These are phyloP conservation scores for Apantesis nais DNA, from an alignment of 2,888 invertebrate species.

Conservation along the genomic window DNA sequence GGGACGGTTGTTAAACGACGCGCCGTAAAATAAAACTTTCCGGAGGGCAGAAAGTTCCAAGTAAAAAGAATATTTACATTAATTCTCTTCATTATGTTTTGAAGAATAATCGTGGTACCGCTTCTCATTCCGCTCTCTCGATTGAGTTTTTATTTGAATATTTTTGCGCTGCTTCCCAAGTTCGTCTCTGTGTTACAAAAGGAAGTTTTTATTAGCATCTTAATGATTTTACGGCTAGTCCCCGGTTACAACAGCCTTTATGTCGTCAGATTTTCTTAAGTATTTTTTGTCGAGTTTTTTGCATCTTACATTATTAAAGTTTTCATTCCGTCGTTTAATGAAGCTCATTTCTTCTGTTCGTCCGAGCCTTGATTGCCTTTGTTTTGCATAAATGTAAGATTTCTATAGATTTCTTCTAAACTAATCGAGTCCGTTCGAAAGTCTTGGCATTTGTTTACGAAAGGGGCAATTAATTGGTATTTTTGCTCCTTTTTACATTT, in stretches of 20 bases:
- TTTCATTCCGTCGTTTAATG: conserved; percentile 85
- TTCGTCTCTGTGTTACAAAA: conserved; percentile 83
- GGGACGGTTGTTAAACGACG: conserved; percentile 84
- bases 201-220: conserved; percentile 87
- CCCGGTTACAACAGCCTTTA: conserved; percentile 86
- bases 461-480: conserved; percentile 74
- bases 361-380: conserved; percentile 84
- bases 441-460: conserved; percentile 74
- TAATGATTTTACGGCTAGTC: conserved; percentile 86
- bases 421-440: conserved; percentile 77
- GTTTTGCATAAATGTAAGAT: conserved; percentile 86
- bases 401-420: conserved; percentile 82
- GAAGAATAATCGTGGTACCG: conserved; percentile 85
- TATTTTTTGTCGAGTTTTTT: conserved; percentile 85
- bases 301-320: conserved; percentile 86
- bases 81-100: conserved; percentile 87
- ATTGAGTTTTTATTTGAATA: conserved; percentile 86
- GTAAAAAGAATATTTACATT: conserved; percentile 86
- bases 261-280: conserved; percentile 86
- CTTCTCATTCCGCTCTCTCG: conserved; percentile 79
- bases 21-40: conserved; percentile 85
- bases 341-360: conserved; percentile 86
- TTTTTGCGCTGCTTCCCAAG: conserved; percentile 74
- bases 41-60: conserved; percentile 82
- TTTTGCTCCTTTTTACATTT: conserved; percentile 49